Conservation (phyloP, 2,797 vertebrate species). For the Neomorphus geoffroyi region DNA sequence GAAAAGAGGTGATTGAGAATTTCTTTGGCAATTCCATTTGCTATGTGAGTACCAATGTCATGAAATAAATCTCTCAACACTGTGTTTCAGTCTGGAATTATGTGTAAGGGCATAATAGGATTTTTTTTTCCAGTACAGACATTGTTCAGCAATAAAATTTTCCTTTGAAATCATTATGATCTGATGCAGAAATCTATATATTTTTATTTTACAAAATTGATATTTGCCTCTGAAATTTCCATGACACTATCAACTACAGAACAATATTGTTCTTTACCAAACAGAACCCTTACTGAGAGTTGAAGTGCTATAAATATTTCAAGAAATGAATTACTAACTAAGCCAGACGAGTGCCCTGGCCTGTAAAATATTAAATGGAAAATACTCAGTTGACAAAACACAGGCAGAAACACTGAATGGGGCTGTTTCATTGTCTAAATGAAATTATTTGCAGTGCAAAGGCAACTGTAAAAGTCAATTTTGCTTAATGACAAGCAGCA, state of each 20-base stretch:
- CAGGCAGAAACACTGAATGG: conserved; percentile 26
- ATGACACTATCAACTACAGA: background rate
- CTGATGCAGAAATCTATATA: background rate
- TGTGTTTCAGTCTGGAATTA: background rate
- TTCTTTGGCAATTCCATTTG: background rate
- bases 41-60: background rate
- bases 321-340: conserved; percentile 48
- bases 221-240: conserved; percentile 43
- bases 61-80: background rate
- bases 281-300: conserved; percentile 34
- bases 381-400: conserved; percentile 16
- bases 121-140: background rate
- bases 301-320: conserved; percentile 64
- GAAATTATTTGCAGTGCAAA: conserved; percentile 2
- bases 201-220: background rate
- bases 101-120: background rate
- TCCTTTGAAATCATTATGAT: background rate
- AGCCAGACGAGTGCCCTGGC: background rate
- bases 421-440: background rate
- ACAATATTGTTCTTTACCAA: conserved; percentile 45
- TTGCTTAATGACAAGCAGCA: background rate
- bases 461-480: background rate
- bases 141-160: background rate
- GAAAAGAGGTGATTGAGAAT: background rate
- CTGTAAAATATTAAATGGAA: conserved; percentile 41